Evolutionary conservation across 2,797 vertebrate species (phyloP).

Genomic region (Peromyscus attwateri): DNA sequence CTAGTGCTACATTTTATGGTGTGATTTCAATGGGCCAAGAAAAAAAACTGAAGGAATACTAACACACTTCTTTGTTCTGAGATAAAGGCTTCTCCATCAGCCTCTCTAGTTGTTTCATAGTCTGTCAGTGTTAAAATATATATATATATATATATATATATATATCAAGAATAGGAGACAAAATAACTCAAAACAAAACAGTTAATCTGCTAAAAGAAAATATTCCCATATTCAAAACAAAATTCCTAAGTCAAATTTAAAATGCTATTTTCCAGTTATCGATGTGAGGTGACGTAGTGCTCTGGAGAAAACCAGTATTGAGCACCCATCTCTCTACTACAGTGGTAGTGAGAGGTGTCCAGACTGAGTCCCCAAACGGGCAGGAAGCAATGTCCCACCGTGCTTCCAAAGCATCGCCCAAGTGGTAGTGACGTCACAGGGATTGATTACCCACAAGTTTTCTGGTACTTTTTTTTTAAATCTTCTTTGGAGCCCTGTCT

Average conservation of each 20-base stretch:
- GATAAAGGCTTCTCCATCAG: slow-evolving; percentile 13
- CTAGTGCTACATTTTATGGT: neutral
- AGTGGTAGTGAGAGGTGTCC: too few relatives aligned
- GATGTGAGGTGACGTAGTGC: neutral
- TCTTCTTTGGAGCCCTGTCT: neutral
- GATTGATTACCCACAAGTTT: neutral
- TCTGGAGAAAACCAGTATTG: neutral
- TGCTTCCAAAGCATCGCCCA: neutral
- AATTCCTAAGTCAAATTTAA: neutral
- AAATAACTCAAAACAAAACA: too few relatives aligned
- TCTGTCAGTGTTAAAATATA: neutral
- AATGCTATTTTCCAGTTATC: neutral
- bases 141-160: too few relatives aligned
- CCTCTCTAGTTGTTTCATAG: neutral
- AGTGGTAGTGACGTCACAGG: neutral
- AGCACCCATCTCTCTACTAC: neutral
- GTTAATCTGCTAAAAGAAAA: neutral
- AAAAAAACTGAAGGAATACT: neutral
- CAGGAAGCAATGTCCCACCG: neutral
- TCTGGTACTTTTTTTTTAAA: neutral
- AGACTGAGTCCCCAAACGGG: neutral
- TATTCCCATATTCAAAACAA: neutral
- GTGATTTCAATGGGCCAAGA: neutral
- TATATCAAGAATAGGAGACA: too few relatives aligned
- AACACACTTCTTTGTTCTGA: neutral